Evolutionary conservation across 2,888 invertebrate species (phyloP).

Genomic region (Drosophila cognata): DNA sequence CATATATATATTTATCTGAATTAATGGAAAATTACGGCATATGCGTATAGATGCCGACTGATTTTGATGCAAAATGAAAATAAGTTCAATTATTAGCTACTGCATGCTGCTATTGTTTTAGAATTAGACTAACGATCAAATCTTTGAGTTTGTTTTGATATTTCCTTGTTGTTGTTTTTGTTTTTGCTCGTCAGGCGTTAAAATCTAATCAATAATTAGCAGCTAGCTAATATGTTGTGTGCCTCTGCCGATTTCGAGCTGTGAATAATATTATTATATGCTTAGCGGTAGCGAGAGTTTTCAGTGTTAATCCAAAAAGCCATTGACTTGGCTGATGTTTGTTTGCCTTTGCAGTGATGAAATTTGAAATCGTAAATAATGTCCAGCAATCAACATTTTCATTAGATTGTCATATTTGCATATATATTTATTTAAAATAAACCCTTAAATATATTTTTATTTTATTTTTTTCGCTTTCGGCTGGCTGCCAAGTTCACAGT

Average conservation of each 20-base stretch:
- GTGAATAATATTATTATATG: constrained; percentile 9
- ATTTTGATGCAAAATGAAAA: not conserved
- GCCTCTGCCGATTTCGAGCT: constrained; percentile 10
- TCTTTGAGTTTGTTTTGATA: not conserved
- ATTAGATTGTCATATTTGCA: constrained; percentile 4
- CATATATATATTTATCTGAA: constrained; percentile 21
- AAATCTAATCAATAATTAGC: constrained; percentile 62
- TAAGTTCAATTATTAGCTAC: constrained; percentile 1
- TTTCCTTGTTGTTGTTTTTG: constrained; percentile 12
- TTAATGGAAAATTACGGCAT: constrained; percentile 44
- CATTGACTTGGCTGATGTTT: constrained; percentile 17
- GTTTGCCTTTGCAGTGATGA: constrained; percentile 7
- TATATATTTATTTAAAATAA: constrained; percentile 10
- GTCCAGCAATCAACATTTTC: not conserved
- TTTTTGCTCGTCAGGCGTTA: constrained; percentile 20
- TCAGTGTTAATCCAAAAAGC: constrained; percentile 12
- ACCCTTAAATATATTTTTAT: constrained; percentile 6
- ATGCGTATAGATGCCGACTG: constrained; percentile 6
- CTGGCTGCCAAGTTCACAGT: constrained; percentile 52
- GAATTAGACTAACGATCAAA: constrained; percentile 8
- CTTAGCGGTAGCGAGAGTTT: constrained; percentile 13
- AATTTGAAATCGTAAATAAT: constrained; percentile 11
- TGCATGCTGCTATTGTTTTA: not conserved
- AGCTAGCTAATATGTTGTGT: constrained; percentile 53
- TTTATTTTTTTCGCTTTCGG: constrained; percentile 37